Evolutionary conservation across 2,888 invertebrate genomes (phyloP).

Genomic region (Idaea biselata): DNA sequence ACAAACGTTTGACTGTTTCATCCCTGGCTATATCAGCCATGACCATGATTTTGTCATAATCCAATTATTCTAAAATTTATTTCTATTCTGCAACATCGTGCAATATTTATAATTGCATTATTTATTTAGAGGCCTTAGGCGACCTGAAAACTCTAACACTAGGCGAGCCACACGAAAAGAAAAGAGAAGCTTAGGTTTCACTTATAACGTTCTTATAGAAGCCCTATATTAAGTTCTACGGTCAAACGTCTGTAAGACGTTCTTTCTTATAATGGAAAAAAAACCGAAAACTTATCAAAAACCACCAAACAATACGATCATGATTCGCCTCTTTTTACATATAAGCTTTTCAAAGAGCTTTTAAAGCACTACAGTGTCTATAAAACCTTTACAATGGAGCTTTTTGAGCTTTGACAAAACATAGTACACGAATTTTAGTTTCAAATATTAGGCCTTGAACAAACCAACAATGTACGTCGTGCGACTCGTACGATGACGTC

Average conservation of each 20-base stretch:
- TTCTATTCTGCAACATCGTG: too few relatives aligned
- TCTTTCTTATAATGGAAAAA: not conserved
- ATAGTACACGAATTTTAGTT: not conserved
- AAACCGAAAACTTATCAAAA: not conserved
- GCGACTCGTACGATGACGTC: not conserved
- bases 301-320: not conserved
- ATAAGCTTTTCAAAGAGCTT: not conserved
- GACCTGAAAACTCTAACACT: too few relatives aligned
- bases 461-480: not conserved
- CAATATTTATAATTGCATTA: too few relatives aligned
- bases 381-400: constrained; percentile 1
- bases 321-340: not conserved
- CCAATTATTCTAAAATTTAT: too few relatives aligned
- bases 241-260: not conserved
- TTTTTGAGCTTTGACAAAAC: not conserved
- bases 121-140: too few relatives aligned
- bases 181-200: too few relatives aligned
- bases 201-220: too few relatives aligned
- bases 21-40: too few relatives aligned
- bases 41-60: too few relatives aligned
- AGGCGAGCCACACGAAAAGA: too few relatives aligned
- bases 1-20: too few relatives aligned
- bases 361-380: not conserved
- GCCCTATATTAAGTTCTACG: too few relatives aligned
- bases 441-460: not conserved